Evolutionary conservation across 2,113 vertebrate species (phyloP).

Genomic region (Cavia porcellus): DNA sequence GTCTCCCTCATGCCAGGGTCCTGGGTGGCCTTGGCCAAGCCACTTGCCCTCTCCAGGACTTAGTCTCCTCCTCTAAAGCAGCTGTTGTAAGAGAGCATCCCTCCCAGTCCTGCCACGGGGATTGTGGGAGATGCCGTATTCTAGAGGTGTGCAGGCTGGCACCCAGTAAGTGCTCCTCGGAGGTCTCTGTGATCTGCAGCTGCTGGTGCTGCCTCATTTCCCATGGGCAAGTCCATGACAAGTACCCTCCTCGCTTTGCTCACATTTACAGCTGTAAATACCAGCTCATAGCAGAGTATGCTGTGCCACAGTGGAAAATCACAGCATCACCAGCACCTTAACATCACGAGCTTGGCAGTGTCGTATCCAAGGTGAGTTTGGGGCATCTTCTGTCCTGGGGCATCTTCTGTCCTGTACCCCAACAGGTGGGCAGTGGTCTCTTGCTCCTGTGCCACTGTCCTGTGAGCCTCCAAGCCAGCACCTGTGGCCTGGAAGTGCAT

Average conservation of each 20-base stretch:
- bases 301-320: neutral
- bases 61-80: neutral
- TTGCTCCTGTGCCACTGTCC: neutral
- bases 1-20: no score
- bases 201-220: neutral
- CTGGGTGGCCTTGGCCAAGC: neutral
- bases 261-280: neutral
- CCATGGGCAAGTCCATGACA: neutral
- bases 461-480: neutral
- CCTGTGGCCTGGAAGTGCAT: neutral
- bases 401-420: neutral
- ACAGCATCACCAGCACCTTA: neutral
- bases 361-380: rapidly evolving
- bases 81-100: rapidly evolving
- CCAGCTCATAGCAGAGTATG: neutral
- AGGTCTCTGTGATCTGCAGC: neutral
- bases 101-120: neutral
- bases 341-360: neutral
- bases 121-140: neutral
- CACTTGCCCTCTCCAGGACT: neutral
- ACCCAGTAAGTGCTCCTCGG: neutral
- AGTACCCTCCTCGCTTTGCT: neutral
- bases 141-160: neutral
- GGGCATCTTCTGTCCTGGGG: no score
- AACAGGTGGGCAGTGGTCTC: no score